These are phyloP conservation scores for Phocoena phocoena DNA, from an alignment of 2,113 vertebrate genomes.

Conservation along the genomic window DNA sequence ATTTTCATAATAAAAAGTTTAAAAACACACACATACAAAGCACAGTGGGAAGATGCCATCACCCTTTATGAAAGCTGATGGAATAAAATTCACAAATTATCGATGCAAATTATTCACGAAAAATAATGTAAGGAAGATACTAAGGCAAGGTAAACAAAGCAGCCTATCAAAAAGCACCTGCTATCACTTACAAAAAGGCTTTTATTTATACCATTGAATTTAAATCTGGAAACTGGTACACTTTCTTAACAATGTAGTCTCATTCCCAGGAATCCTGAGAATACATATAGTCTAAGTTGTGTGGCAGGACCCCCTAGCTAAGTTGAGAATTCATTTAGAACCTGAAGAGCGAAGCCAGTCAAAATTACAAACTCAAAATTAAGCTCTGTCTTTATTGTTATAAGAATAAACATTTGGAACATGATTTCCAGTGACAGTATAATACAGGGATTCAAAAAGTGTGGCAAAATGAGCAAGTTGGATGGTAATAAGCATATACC, in stretches of 20 bases:
- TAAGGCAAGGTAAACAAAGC: background rate
- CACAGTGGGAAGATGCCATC: background rate
- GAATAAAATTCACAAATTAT: background rate
- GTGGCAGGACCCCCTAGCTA: background rate
- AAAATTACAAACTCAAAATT: conserved; percentile 20
- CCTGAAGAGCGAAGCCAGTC: background rate
- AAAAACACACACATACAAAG: background rate
- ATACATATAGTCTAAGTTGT: background rate
- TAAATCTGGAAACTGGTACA: background rate
- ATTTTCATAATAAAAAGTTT: background rate
- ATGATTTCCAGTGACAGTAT: background rate
- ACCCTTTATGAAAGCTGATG: background rate
- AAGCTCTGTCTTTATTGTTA: background rate
- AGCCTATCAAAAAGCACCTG: background rate
- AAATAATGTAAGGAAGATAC: background rate
- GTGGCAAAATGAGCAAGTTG: background rate
- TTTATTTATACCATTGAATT: background rate
- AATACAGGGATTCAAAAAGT: background rate
- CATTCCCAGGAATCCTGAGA: background rate
- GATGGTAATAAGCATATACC: background rate
- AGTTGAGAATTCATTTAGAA: background rate
- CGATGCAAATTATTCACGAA: background rate
- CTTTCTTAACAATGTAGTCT: background rate
- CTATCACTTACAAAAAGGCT: background rate
- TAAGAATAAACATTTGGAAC: background rate